Conservation (phyloP, 2,888 invertebrate species). For the Uloborus plumipes region DNA sequence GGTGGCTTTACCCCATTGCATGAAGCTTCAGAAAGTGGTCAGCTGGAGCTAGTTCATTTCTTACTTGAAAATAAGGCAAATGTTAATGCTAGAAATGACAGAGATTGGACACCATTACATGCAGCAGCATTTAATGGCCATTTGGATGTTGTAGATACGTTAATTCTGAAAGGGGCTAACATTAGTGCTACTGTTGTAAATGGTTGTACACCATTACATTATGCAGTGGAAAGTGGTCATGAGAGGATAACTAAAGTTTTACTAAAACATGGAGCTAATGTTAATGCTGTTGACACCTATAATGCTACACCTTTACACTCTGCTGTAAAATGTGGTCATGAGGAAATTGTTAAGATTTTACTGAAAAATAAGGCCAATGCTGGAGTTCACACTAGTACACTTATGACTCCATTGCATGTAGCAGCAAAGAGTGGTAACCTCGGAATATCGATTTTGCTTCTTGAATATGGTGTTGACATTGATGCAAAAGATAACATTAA, state of each 20-base stretch:
- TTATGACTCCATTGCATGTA: slow-evolving; percentile 15
- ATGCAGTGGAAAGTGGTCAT: slow-evolving; percentile 90
- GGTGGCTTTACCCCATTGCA: slow-evolving; percentile 23
- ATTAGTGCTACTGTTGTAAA: slow-evolving; percentile 83
- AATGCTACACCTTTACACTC: slow-evolving; percentile 90
- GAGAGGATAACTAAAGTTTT: slow-evolving; percentile 81
- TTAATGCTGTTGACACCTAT: slow-evolving; percentile 86
- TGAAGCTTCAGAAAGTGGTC: slow-evolving; percentile 29
- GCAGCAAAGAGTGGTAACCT: background rate
- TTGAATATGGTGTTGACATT: slow-evolving; percentile 1
- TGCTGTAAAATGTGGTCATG: slow-evolving; percentile 74
- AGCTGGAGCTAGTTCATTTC: slow-evolving; percentile 4
- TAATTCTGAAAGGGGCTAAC: slow-evolving; percentile 83
- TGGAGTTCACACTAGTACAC: no score
- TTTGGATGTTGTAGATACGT: slow-evolving; percentile 78
- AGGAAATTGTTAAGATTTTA: background rate
- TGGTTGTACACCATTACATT: slow-evolving; percentile 87
- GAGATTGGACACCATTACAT: slow-evolving; percentile 81
- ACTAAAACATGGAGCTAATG: slow-evolving; percentile 84
- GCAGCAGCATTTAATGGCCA: slow-evolving; percentile 93
- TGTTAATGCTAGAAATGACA: background rate
- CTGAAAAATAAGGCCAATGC: background rate
- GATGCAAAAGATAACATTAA: background rate
- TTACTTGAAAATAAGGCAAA: slow-evolving; percentile 9
- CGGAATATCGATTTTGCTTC: background rate